Evolutionary conservation across 1,140 invertebrate genomes (phyloP).

Genomic region (Magallana gigas): DNA sequence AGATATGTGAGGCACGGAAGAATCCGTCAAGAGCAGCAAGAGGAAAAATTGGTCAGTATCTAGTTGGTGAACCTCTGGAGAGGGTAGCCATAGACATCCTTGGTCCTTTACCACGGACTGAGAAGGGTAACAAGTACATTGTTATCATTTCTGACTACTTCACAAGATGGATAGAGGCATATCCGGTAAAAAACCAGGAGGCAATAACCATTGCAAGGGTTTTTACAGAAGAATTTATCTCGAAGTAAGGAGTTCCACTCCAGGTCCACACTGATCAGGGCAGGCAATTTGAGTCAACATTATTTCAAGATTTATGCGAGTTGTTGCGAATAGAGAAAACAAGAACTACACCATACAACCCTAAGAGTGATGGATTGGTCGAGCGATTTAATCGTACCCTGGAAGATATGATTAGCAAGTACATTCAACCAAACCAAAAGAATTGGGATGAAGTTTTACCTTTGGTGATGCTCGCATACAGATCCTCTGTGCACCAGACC

Average conservation of each 20-base stretch:
- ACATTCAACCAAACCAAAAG: background rate
- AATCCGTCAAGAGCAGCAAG: too few species aligned
- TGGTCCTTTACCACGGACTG: background rate
- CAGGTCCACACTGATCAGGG: conserved; percentile 19
- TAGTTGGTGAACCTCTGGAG: background rate
- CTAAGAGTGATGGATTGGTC: background rate
- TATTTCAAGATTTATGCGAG: background rate
- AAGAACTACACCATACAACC: background rate
- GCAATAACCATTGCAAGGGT: background rate
- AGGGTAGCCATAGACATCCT: conserved; percentile 2
- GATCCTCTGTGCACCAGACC: background rate
- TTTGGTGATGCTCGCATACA: background rate
- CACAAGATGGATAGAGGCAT: conserved; percentile 2
- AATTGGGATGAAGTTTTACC: background rate
- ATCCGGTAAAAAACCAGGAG: background rate
- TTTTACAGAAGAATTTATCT: background rate
- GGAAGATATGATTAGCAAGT: background rate
- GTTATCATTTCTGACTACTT: background rate
- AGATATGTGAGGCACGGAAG: background rate
- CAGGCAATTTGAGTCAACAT: background rate
- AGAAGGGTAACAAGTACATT: background rate
- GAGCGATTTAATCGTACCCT: conserved; percentile 10
- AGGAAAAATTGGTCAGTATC: too few species aligned
- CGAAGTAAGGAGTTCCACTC: background rate
- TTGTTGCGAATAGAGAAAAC: too few species aligned